These are phyloP conservation scores for Thamnophis sirtalis DNA, from an alignment of 2,113 vertebrate genomes.

Conservation along the genomic window DNA sequence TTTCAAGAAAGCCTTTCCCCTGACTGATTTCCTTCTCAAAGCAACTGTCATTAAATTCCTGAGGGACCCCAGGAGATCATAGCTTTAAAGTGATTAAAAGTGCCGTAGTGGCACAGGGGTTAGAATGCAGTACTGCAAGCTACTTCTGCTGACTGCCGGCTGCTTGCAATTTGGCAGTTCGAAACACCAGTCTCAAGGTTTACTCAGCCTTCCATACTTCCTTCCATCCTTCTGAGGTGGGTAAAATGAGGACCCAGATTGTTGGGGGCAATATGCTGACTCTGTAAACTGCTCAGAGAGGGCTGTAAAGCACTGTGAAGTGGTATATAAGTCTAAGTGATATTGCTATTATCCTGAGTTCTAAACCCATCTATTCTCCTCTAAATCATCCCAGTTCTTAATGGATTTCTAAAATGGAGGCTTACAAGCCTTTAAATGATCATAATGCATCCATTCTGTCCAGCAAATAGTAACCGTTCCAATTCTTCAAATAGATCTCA, in stretches of 20 bases:
- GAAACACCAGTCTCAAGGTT: no score
- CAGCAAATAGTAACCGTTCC: neutral
- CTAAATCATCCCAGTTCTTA: neutral
- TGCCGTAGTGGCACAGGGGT: no score
- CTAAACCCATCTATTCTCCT: neutral
- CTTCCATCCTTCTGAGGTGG: no score
- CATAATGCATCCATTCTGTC: neutral
- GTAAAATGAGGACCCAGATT: no score
- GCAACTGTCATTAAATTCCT: neutral
- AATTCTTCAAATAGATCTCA: conserved; percentile 8
- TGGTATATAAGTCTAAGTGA: no score
- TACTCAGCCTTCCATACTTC: no score
- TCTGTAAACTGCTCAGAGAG: no score
- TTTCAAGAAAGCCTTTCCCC: neutral
- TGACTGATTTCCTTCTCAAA: neutral
- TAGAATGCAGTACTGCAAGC: no score
- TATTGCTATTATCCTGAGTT: neutral
- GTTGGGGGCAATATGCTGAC: no score
- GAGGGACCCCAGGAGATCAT: neutral
- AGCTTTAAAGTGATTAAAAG: neutral
- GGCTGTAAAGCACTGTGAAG: no score
- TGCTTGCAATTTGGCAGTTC: no score
- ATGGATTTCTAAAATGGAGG: neutral
- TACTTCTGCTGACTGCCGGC: no score
- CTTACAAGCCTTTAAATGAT: neutral